A percentile compares a stretch with the other conserved stretches of the same genome.
These are phyloP conservation scores for Didymodactylos carnosus DNA, from an alignment of 2,888 invertebrate genomes.

Conservation along the genomic window DNA sequence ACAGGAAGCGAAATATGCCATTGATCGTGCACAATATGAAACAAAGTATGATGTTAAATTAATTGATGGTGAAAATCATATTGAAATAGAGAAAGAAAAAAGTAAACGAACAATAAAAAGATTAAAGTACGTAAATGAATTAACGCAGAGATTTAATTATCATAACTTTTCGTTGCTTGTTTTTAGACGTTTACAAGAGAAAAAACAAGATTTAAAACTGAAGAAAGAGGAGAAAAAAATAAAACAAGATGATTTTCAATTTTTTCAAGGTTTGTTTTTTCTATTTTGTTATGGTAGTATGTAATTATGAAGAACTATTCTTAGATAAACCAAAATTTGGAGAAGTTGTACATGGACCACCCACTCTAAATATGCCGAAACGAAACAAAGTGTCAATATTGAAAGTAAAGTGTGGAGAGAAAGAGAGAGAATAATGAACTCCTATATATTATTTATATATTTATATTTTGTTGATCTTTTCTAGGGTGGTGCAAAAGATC, in stretches of 20 bases:
- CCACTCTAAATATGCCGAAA: background rate
- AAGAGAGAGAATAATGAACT: no score
- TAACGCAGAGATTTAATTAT: background rate
- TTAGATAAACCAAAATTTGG: constrained; percentile 6
- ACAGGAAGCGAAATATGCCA: background rate
- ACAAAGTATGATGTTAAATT: background rate
- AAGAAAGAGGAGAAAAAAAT: background rate
- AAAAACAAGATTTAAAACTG: background rate
- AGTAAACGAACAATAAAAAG: background rate
- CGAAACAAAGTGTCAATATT: background rate
- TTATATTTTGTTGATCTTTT: background rate
- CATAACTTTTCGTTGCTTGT: background rate
- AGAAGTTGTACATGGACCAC: constrained; percentile 10
- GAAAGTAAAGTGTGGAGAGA: background rate
- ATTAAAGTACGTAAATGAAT: background rate
- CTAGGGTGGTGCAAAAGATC: background rate
- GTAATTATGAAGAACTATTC: no score
- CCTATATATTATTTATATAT: background rate
- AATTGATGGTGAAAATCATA: background rate
- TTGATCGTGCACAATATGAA: background rate
- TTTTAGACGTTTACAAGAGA: background rate
- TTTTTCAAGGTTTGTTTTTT: background rate
- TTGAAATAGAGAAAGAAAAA: background rate
- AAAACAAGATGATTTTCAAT: background rate
- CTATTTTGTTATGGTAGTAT: no score